These are phyloP conservation scores for Eubasilissa regina DNA, from an alignment of 1,140 invertebrate species.

Conservation along the genomic window DNA sequence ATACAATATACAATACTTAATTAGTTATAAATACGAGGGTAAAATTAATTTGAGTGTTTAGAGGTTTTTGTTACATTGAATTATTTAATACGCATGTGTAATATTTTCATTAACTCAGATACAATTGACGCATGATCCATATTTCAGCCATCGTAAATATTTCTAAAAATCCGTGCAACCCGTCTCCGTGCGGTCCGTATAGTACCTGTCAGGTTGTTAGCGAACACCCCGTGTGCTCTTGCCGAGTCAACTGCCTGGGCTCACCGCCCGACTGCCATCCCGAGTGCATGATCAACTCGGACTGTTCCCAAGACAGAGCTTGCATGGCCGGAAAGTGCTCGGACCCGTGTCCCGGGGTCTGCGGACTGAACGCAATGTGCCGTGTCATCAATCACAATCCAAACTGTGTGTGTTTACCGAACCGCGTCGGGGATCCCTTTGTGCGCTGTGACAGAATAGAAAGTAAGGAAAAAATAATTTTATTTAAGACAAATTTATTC, in stretches of 20 bases:
- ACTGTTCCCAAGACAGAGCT: slow-evolving; percentile 79
- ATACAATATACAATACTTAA: too few relatives aligned
- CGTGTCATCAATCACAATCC: slow-evolving; percentile 83
- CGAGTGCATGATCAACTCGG: slow-evolving; percentile 80
- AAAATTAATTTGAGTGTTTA: slow-evolving; percentile 4
- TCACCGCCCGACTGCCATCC: slow-evolving; percentile 80
- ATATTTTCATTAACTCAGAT: slow-evolving; percentile 29
- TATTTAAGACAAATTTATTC: neutral
- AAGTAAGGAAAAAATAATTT: slow-evolving; percentile 67
- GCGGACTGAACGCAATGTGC: slow-evolving; percentile 79
- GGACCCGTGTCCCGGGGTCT: slow-evolving; percentile 83
- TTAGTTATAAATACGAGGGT: too few relatives aligned
- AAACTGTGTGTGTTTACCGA: slow-evolving; percentile 80
- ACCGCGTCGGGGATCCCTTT: slow-evolving; percentile 80
- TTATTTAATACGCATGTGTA: slow-evolving; percentile 2
- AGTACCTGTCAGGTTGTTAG: slow-evolving; percentile 77
- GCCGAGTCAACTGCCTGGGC: slow-evolving; percentile 76
- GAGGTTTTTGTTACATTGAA: slow-evolving; percentile 6
- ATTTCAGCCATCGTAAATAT: slow-evolving; percentile 61
- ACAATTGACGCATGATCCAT: slow-evolving; percentile 48
- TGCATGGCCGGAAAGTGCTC: slow-evolving; percentile 82
- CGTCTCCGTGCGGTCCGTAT: slow-evolving; percentile 80
- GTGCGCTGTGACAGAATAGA: slow-evolving; percentile 73
- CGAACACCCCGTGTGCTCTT: slow-evolving; percentile 79
- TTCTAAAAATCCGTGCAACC: slow-evolving; percentile 72